Conservation (phyloP, 2,888 invertebrate species). For the Epinotia brunnichana region DNA sequence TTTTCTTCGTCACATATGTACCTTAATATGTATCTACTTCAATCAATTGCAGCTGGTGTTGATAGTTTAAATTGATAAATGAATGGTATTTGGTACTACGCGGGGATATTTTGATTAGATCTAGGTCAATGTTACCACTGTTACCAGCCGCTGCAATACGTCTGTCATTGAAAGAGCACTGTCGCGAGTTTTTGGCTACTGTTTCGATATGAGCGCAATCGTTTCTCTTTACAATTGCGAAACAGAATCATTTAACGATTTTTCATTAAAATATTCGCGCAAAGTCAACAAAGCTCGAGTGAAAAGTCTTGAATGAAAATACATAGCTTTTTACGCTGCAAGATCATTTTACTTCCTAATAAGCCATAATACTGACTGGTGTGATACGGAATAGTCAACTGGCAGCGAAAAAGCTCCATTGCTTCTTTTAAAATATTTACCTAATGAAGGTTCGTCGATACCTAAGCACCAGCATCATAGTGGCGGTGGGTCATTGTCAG, state of each 20-base stretch:
- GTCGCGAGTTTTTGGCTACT: constrained; percentile 12
- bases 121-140: constrained; percentile 67
- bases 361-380: too few relatives aligned
- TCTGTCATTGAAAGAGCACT: constrained; percentile 16
- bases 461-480: too few relatives aligned
- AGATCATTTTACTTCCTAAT: too few relatives aligned
- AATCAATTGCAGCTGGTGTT: constrained; percentile 42
- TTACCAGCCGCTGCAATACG: constrained; percentile 45
- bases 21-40: constrained; percentile 35
- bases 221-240: background rate
- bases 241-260: background rate
- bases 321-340: too few relatives aligned
- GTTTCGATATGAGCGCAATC: constrained; percentile 2
- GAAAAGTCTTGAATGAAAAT: too few relatives aligned
- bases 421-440: too few relatives aligned
- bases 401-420: too few relatives aligned
- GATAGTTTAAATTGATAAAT: constrained; percentile 64
- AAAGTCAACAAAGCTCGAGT: background rate
- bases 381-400: too few relatives aligned
- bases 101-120: constrained; percentile 51
- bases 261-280: background rate
- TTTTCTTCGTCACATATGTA: constrained; percentile 9
- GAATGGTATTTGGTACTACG: constrained; percentile 55
- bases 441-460: too few relatives aligned
- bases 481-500: too few relatives aligned